Evolutionary conservation across 2,888 invertebrate species (phyloP), one percentile per base, ranked within the genome.

Genomic region (Dryobota labecula): DNA sequence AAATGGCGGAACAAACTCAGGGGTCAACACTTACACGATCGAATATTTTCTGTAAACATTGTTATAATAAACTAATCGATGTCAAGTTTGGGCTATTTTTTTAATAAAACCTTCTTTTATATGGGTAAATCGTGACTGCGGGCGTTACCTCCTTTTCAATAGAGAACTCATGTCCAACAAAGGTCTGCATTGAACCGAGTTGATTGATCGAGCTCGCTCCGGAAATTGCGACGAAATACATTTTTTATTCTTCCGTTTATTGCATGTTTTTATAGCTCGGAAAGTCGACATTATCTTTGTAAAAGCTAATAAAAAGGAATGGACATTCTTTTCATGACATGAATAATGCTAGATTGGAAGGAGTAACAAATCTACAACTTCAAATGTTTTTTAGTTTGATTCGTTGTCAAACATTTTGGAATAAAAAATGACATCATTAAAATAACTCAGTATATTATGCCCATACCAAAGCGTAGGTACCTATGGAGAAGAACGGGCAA

Each of bases 191-290:
- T 77, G 58, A 73, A 62, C 47, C 54, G 53, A 43, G 41, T 67
- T 77, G 76, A 77, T 77, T 72, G 77, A 76, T 76, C 58, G 77
- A 72, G 41, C 61, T 41, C 33, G 36, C 36, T 47, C 62, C 73
- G 76, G 76, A 76, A 76, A 76, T 76, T 76, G 66, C 67, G 51
- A 73, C 66, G 62, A 53, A 76, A 72, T 72, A 47, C 66, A 63
- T 73, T 77, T 76, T 76, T 76, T 76, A 72, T 73, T 76, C 57
- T 72, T 76, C 66, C 73, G 62, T 67, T 76, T 76, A 73, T 76
- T 76, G 66, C 72, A 76, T 64, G 58, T 70, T 76, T 63, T 76
- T 76, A 76, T 75, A 51, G 43, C 75, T 62, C 7, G n/a, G n/a
- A 53, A 70, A 70, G 53, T 76, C 75, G 76, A 76, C 27, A 70